Percentiles rank a stretch among this genome's conserved stretches.
Conservation (phyloP, 2,888 invertebrate species). For the Anthophora plumipes region DNA sequence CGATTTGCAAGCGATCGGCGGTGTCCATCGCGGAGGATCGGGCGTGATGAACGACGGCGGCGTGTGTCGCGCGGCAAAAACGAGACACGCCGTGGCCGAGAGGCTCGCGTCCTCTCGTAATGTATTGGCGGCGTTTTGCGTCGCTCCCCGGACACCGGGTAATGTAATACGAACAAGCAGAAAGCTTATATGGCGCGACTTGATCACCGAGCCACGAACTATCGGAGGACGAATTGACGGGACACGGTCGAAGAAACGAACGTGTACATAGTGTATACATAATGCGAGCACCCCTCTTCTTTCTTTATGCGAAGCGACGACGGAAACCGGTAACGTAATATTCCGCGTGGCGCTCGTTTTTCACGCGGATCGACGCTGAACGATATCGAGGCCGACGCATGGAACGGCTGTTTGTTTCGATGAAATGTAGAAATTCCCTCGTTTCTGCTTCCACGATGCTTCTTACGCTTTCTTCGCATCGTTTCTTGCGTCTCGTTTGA, state of each 20-base stretch:
- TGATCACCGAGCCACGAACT: conserved; percentile 38
- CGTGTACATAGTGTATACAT: conserved; percentile 34
- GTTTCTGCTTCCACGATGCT: neutral
- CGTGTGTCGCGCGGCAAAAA: conserved; percentile 56
- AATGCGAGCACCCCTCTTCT: conserved; percentile 24
- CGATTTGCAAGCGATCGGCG: conserved; percentile 59
- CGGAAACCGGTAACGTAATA: conserved; percentile 39
- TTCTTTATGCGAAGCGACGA: neutral
- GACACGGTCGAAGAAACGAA: conserved; percentile 19
- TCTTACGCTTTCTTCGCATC: neutral
- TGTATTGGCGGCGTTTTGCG: conserved; percentile 47
- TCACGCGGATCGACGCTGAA: conserved; percentile 27
- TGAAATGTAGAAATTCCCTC: neutral
- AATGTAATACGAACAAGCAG: conserved; percentile 55
- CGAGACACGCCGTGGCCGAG: conserved; percentile 33
- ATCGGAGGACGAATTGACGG: conserved; percentile 29
- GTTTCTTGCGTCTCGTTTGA: neutral
- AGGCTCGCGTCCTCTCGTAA: conserved; percentile 33
- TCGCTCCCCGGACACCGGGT: conserved; percentile 30
- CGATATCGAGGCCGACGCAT: conserved; percentile 19
- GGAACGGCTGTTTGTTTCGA: neutral
- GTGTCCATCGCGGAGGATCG: conserved; percentile 39
- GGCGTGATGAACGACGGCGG: conserved; percentile 57
- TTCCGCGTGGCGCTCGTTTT: conserved; percentile 32
- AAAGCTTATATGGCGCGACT: conserved; percentile 47